A percentile compares a stretch with the other conserved stretches of the same genome.
Conservation (phyloP, 2,888 invertebrate genomes). For the Mechanitis mazaeus region DNA sequence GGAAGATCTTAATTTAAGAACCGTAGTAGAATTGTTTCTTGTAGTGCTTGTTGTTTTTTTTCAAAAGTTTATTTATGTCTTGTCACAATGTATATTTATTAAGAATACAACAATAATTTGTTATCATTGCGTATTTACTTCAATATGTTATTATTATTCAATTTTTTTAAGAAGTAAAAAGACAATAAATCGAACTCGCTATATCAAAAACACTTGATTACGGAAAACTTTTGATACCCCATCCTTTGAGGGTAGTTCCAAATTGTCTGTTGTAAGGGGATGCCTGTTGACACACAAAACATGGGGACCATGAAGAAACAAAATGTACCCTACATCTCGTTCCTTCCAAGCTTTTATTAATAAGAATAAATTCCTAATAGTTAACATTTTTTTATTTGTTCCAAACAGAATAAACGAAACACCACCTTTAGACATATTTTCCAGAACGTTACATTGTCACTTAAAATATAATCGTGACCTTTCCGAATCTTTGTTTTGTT, state of each 20-base stretch:
- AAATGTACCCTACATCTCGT: neutral
- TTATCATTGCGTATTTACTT: too few species aligned
- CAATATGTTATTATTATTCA: too few species aligned
- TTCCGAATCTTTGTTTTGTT: constrained; percentile 14
- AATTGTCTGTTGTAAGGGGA: constrained; percentile 47
- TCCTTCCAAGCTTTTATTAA: constrained; percentile 2
- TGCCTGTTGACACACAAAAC: constrained; percentile 47
- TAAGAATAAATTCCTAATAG: neutral
- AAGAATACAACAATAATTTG: too few species aligned
- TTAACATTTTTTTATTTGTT: neutral
- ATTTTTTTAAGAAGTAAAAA: too few species aligned
- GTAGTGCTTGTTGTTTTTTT: neutral
- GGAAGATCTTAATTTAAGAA: too few species aligned
- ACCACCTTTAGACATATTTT: too few species aligned
- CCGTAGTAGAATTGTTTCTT: constrained; percentile 18
- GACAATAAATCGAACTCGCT: constrained; percentile 17
- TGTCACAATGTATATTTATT: too few species aligned
- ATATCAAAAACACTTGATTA: constrained; percentile 53
- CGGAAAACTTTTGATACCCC: constrained; percentile 60
- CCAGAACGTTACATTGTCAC: neutral
- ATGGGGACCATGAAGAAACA: constrained; percentile 9
- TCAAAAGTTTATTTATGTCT: too few species aligned
- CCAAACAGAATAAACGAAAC: neutral
- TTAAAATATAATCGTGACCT: constrained; percentile 10
- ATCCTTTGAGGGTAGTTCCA: constrained; percentile 51